A percentile compares a stretch with the other conserved stretches of the same genome.
Evolutionary conservation across 2,888 invertebrate genomes (phyloP).

Genomic region (Eupithecia abbreviata): DNA sequence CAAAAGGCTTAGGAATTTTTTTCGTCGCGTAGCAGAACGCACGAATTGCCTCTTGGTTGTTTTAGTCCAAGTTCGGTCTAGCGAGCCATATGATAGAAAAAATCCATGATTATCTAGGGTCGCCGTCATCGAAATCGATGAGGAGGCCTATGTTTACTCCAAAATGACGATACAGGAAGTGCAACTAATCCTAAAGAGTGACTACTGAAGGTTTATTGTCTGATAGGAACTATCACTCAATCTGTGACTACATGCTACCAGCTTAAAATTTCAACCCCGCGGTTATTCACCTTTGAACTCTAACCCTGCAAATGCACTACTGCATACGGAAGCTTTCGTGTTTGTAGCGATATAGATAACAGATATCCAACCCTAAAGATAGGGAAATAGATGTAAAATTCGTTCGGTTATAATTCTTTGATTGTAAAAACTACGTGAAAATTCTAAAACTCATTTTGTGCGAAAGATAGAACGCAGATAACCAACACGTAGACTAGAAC

Average conservation of each 20-base stretch:
- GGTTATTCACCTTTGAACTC: conserved; percentile 33
- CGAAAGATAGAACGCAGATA: neutral
- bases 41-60: no score
- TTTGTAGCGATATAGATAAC: conserved; percentile 7
- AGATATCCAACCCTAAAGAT: conserved; percentile 3
- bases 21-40: no score
- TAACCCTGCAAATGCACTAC: conserved; percentile 16
- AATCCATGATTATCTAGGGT: no score
- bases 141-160: no score
- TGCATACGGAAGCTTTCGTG: conserved; percentile 19
- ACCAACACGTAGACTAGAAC: neutral
- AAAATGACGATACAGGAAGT: no score
- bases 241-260: neutral
- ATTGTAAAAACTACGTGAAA: neutral
- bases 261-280: conserved; percentile 5
- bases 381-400: neutral
- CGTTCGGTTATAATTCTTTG: neutral
- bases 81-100: no score
- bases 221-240: conserved; percentile 3
- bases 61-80: no score
- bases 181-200: no score
- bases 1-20: no score
- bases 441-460: neutral
- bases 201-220: neutral
- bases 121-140: no score